Conservation (phyloP, 2,888 invertebrate genomes). For the Petrophora chlorosata region DNA sequence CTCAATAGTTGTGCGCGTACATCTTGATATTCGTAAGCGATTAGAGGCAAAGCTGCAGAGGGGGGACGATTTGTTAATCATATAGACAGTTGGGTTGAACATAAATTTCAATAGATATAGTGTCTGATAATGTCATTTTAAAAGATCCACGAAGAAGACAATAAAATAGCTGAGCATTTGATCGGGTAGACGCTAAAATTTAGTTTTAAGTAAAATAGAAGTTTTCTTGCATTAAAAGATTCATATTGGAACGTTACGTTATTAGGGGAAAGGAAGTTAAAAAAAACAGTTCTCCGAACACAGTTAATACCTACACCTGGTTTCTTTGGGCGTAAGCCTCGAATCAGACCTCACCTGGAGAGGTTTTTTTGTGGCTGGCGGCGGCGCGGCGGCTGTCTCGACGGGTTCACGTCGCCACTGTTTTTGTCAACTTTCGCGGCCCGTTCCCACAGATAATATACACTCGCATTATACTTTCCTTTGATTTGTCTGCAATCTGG, state of each 20-base stretch:
- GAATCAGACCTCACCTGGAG: conserved; percentile 49
- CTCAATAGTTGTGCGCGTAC: conserved; percentile 41
- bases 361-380: conserved; percentile 50
- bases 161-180: no score
- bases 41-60: conserved; percentile 22
- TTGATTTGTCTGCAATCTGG: neutral
- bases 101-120: no score
- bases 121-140: no score
- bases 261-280: conserved; percentile 24
- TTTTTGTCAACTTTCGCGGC: conserved; percentile 75
- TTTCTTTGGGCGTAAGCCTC: conserved; percentile 39
- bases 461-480: conserved; percentile 9
- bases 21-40: conserved; percentile 32
- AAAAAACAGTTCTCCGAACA: conserved; percentile 29
- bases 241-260: neutral
- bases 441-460: conserved; percentile 60
- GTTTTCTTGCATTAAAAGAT: neutral
- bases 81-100: no score
- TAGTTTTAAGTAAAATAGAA: no score
- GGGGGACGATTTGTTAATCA: no score
- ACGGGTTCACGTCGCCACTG: conserved; percentile 57
- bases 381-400: conserved; percentile 39
- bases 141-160: no score
- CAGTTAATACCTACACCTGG: conserved; percentile 42
- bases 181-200: no score